phyloP scores from a whole-genome alignment of 2,797 vertebrate species.

The Sciaenops ocellatus region DNA sequence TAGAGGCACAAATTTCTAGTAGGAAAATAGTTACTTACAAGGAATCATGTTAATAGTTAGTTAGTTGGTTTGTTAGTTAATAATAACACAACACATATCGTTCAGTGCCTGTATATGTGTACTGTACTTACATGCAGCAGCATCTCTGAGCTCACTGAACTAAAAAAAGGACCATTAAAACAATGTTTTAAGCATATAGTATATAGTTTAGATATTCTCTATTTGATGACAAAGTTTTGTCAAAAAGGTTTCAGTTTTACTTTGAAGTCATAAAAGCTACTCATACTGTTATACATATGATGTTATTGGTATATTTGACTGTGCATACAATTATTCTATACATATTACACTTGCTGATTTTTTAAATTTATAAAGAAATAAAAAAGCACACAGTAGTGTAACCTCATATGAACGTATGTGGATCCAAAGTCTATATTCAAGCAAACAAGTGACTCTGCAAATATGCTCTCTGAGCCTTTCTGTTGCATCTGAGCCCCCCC shows the following conservation, averaged over 20 bases:
- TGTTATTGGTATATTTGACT: not conserved
- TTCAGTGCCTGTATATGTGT: not conserved
- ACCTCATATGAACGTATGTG: slow-evolving; percentile 48
- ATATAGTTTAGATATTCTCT: not conserved
- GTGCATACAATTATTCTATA: not conserved
- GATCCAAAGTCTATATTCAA: slow-evolving; percentile 81
- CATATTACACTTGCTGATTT: not conserved
- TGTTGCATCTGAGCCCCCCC: not conserved
- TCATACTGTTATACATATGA: not conserved
- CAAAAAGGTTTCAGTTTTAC: not conserved
- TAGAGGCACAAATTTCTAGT: not conserved
- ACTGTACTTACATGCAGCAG: not conserved
- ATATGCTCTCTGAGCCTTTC: slow-evolving; percentile 71
- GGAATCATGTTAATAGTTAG: not conserved
- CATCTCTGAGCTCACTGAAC: not conserved
- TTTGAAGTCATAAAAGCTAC: not conserved
- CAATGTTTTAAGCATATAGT: not conserved
- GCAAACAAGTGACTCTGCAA: slow-evolving; percentile 78
- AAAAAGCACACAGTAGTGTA: slow-evolving; percentile 15
- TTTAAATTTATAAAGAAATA: slow-evolving; percentile 5
- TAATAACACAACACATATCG: not conserved
- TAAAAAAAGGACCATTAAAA: not conserved
- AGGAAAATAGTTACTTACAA: not conserved
- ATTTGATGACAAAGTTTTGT: slow-evolving; percentile 1
- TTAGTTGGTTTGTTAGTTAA: no score